Base-by-base conservation (phyloP, 2,113 vertebrate genomes). In the Sander vitreus region DNA sequence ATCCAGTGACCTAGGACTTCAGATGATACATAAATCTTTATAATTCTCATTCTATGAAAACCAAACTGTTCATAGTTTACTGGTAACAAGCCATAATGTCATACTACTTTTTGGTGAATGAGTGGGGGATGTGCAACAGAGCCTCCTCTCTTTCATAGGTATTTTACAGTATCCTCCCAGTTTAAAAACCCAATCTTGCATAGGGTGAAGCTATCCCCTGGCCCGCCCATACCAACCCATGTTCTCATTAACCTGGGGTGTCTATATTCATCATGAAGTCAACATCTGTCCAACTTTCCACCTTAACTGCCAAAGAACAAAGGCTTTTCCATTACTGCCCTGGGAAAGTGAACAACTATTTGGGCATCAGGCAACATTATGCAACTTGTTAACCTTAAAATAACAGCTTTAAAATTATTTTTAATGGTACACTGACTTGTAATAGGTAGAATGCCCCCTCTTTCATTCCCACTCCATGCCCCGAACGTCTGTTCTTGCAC, bases 221-320 rank as follows among this genome's bases (percentile, higher is more conserved):
- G 5, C 16, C 43, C 6, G 0, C 27, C 30, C 39, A 13, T 66
- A 59, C 62, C 63, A 86, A 65, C 67, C 73, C 55, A 45, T 79
- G 68, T 66, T 76, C 77, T 89, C 76, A 87, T 87, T 89, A 91
- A 79, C 83, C 87, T 78, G 73, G 47, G 83, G 86, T 87, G 90
- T 89, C 75, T 72, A 55, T 92, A 77, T 90, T 91, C 80, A 84
- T 81, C 67, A 84, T 88, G 81, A 91, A 92, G 84, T 90, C 85
- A 79, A 86, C 77, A 86, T 91, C 78, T 90, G 85, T 94, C 92
- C 89, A 91, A 85, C 83, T 95, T 94, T 95, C 94, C 94, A 90
- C 80, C 79, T 91, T 86, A 70, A 88, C 77, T 93, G 93, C 93
- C 93, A 89, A 77, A 93, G 71, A 92, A 94, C 89, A 95, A 94